phyloP scores from a whole-genome alignment of 2,113 vertebrate species.

The Odontesthes bonariensis region DNA sequence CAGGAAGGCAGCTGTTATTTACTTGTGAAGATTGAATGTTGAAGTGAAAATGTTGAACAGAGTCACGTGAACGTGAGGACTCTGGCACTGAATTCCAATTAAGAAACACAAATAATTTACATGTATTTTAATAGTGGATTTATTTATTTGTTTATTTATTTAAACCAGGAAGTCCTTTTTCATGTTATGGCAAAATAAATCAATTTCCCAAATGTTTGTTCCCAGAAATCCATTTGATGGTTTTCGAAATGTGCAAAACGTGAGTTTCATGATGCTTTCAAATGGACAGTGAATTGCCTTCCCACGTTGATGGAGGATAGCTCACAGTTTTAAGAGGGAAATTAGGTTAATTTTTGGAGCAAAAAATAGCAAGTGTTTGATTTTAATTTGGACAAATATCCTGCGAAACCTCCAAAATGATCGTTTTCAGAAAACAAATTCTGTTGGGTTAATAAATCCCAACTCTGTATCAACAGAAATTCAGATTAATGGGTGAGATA shows the following conservation, averaged over 20 bases:
- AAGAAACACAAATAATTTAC: slow-evolving; percentile 4
- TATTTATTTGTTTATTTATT: neutral
- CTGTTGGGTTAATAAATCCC: neutral
- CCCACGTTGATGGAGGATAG: neutral
- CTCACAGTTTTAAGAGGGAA: neutral
- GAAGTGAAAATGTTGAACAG: neutral
- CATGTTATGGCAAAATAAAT: neutral
- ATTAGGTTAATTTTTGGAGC: neutral
- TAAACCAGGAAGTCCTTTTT: neutral
- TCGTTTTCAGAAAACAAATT: neutral
- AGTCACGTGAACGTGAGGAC: neutral
- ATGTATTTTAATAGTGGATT: neutral
- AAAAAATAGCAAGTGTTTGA: neutral
- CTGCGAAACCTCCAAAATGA: neutral
- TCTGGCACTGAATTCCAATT: neutral
- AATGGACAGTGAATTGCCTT: slow-evolving; percentile 8
- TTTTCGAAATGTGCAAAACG: neutral
- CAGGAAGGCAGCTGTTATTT: slow-evolving; percentile 30
- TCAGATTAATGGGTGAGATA: too few relatives aligned
- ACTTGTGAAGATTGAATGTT: neutral
- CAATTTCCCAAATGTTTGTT: neutral
- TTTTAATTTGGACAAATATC: neutral
- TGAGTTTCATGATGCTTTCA: slow-evolving; percentile 9
- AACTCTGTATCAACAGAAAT: too few relatives aligned
- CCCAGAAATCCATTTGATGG: neutral